phyloP scores from a whole-genome alignment of 2,113 vertebrate species.

The Riparia riparia region DNA sequence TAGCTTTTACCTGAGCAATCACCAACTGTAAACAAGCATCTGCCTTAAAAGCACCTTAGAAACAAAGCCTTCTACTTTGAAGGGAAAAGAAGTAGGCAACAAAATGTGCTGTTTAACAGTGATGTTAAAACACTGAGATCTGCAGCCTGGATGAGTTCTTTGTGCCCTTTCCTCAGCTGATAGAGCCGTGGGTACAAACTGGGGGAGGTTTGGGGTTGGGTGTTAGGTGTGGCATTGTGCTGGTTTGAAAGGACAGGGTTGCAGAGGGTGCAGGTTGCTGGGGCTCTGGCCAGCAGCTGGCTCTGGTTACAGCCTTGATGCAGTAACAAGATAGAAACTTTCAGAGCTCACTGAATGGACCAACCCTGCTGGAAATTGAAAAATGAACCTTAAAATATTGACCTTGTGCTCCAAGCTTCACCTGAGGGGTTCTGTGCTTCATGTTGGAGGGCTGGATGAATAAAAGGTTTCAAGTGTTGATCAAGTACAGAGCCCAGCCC shows the following conservation, averaged over 20 bases:
- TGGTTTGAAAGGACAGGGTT: not conserved
- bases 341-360: not conserved
- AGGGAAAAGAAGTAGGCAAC: not conserved
- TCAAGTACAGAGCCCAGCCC: constrained; percentile 32
- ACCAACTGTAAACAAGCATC: not conserved
- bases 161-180: not conserved
- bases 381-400: not conserved
- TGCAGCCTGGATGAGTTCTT: not conserved
- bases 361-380: not conserved
- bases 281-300: not conserved
- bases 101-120: not conserved
- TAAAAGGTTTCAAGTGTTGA: not conserved
- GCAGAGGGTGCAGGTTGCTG: not conserved
- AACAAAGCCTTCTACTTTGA: not conserved
- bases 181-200: not conserved
- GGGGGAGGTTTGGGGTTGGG: not conserved
- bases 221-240: not conserved
- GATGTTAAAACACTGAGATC: not conserved
- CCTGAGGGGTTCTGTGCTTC: not conserved
- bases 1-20: not conserved
- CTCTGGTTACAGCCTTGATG: not conserved
- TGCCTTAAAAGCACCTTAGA: not conserved
- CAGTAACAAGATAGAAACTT: not conserved
- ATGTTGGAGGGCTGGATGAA: not conserved
- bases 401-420: not conserved